A percentile compares a stretch with the other conserved stretches of the same genome.
Conservation (phyloP, 2,797 vertebrate genomes). For the Pogonophryne albipinna region DNA sequence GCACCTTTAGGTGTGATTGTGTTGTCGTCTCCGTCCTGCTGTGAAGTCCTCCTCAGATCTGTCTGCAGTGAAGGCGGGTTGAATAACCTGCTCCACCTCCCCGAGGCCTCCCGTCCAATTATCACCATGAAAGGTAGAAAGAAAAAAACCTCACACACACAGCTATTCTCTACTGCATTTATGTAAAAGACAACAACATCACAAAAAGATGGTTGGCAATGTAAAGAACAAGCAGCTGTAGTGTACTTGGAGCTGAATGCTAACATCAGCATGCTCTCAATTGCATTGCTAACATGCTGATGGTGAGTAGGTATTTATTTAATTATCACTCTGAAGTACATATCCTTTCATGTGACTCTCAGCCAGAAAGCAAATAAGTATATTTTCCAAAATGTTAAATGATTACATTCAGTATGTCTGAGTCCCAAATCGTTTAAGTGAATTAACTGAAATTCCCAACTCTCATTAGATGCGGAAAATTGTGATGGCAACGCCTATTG, state of each 20-base stretch:
- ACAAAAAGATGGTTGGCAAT: neutral
- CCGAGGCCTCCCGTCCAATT: neutral
- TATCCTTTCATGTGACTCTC: neutral
- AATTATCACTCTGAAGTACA: too few relatives aligned
- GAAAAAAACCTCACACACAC: neutral
- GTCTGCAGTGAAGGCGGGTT: slow-evolving; percentile 12
- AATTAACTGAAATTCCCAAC: neutral
- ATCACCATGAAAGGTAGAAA: slow-evolving; percentile 27
- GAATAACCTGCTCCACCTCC: neutral
- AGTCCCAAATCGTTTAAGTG: neutral
- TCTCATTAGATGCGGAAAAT: slow-evolving; percentile 19
- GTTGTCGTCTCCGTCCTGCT: slow-evolving; percentile 5
- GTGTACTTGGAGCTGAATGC: neutral
- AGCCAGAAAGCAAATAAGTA: neutral
- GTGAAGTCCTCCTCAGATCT: slow-evolving; percentile 2
- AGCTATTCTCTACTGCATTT: neutral
- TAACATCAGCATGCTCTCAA: neutral
- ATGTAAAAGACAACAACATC: neutral
- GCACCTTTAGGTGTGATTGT: slow-evolving; percentile 37
- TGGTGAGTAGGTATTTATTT: too few relatives aligned
- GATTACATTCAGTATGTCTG: neutral
- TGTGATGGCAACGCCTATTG: neutral
- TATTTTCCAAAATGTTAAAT: neutral
- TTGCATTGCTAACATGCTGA: too few relatives aligned
- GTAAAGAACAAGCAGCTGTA: neutral